Evolutionary conservation across 2,113 vertebrate genomes (phyloP), one percentile per base, ranked within the genome.

Genomic region (Odobenus rosmarus): DNA sequence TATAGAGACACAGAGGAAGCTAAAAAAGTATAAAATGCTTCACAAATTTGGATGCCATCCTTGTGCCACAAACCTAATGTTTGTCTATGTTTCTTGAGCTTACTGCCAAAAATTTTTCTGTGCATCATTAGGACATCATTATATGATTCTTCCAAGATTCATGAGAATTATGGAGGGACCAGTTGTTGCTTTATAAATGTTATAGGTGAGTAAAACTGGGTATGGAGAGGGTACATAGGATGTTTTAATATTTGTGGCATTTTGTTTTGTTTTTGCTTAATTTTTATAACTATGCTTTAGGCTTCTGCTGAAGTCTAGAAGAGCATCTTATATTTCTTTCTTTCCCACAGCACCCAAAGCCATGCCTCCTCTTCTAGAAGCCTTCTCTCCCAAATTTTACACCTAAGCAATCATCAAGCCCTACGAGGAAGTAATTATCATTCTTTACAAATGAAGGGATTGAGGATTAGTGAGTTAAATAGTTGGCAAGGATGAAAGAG

Each of bases 251-350:
- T 83, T 79, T 93, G 18, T 77, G 26, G 3, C 11, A 46, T 85
- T 92, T 59, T 31, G 13, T 36, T 87, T 92, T 76, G 15, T 19
- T 90, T 82, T 76, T 87, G 61, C 28, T 95, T 95, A n/a, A 77
- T 89, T 72, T 72, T 71, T 72, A 21, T 31, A 86, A 46, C 46
- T 77, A 39, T 2, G 11, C 49, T 72, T 93, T 28, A 11, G 49
- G 42, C 15, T 91, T 96, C 36, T 88, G 5, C 4, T 51, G 39
- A 95, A 49, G 28, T 9, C n/a, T 93, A 3, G 19, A 57, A 57
- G 28, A 93, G 9, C 24, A n/a, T 88, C 49, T 57, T 77, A 28
- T 33, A 13, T 71, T 53, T 46, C 53, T 13, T 86, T 82, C 77
- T 82, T 59, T 95, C 42, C 59, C 6, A 69, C 7, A 74, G 13